Percentiles rank a stretch among this genome's conserved stretches.
These are phyloP conservation scores for Leucoptera coffeella DNA, from an alignment of 2,888 invertebrate genomes.

Conservation along the genomic window DNA sequence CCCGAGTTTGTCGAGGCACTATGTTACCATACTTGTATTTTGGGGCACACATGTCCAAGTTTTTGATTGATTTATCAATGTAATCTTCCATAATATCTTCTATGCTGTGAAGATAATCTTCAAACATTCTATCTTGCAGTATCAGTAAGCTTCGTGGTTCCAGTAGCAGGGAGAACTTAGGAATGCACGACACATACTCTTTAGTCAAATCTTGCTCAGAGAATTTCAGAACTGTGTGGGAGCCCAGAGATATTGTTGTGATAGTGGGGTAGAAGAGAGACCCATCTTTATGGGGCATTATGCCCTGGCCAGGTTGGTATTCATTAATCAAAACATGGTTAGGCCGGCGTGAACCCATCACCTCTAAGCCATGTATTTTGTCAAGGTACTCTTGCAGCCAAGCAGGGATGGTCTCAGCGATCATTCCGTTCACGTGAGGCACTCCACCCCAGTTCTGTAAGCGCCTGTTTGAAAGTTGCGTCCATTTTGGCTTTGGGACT, in stretches of 20 bases:
- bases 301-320: constrained; percentile 89
- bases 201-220: constrained; percentile 43
- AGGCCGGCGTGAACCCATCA: constrained; percentile 68
- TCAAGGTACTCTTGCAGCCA: constrained; percentile 74
- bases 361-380: constrained; percentile 59
- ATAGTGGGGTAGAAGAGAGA: constrained; percentile 89
- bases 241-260: constrained; percentile 87
- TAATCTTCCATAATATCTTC: constrained; percentile 62
- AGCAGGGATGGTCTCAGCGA: constrained; percentile 79
- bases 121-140: constrained; percentile 77
- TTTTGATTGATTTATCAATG: constrained; percentile 54
- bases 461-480: constrained; percentile 80
- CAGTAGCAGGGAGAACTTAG: constrained; percentile 69
- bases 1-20: constrained; percentile 61
- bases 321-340: constrained; percentile 96
- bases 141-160: constrained; percentile 86
- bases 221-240: constrained; percentile 87
- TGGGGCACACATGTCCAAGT: constrained; percentile 57
- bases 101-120: constrained; percentile 81
- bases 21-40: constrained; percentile 48
- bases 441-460: constrained; percentile 98
- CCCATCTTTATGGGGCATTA: constrained; percentile 96
- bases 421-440: constrained; percentile 90
- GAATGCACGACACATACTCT: constrained; percentile 16
- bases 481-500: constrained; percentile 94